Conservation (phyloP, 2,888 invertebrate species). For the Mylabris sibirica region DNA sequence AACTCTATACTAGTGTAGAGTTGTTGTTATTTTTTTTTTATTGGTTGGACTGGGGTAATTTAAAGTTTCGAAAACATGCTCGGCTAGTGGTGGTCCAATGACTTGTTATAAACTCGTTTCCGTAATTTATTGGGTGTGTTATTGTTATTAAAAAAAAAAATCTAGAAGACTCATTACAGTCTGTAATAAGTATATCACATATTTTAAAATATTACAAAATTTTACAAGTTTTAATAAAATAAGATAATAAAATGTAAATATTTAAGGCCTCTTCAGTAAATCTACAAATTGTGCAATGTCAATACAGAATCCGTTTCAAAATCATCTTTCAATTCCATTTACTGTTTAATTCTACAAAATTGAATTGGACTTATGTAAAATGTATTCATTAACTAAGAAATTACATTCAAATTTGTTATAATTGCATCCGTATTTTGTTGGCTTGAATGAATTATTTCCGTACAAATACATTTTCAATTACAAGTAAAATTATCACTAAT, state of each 20-base stretch:
- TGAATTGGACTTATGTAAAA: not conserved
- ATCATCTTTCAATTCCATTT: not conserved
- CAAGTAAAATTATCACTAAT: not conserved
- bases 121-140: constrained; percentile 28
- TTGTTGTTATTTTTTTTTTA: constrained; percentile 29
- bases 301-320: not conserved
- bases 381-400: not conserved
- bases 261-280: not conserved
- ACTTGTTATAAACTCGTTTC: constrained; percentile 29
- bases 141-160: constrained; percentile 28
- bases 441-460: not conserved
- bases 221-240: no score
- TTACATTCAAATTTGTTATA: not conserved
- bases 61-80: constrained; percentile 35
- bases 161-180: not conserved
- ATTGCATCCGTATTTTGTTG: not conserved
- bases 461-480: not conserved
- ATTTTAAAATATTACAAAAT: not conserved
- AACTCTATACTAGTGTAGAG: constrained; percentile 15
- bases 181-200: not conserved
- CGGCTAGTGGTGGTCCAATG: constrained; percentile 30
- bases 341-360: not conserved
- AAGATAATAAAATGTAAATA: not conserved
- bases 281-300: not conserved
- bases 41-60: constrained; percentile 35